Base-by-base conservation (phyloP, 1,140 invertebrate genomes). In the Sitodiplosis mosellana region DNA sequence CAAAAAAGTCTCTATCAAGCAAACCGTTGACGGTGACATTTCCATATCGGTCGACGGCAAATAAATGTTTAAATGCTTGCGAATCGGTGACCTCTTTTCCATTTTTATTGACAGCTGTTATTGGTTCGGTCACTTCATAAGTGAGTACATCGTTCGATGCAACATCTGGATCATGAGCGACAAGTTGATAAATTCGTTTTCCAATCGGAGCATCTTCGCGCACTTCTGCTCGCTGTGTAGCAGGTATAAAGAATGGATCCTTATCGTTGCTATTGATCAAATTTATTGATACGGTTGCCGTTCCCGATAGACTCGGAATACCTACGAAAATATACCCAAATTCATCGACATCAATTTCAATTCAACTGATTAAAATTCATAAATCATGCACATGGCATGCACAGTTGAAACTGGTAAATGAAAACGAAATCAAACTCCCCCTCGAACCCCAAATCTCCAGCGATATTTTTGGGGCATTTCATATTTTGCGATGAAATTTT, bases 181-280 rank as follows among this genome's bases (percentile, higher is more conserved):
- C 69, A 15, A 92, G 57, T 2, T 71, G 77, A 42, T 87, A 74
- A 11, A 94, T 76, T 33, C 80, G 61, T 5, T 76, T 80, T 1
- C 83, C 86, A 1, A 81, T 63, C 1, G 74, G 64, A 1, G 80
- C 82, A 63, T 90, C 83, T 59, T 85, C 83, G 2, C 81, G 78
- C 2, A 78, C 69, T 59, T 87, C 80, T 1, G 84, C 81, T 53
- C 83, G 72, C 60, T 91, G 87, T 2, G 78, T 80, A 36, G 74
- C 63, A 0, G 89, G 89, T 2, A 73, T 75, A 59, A 96, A 92
- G 56, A 80, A 80, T 1, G 91, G 91, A 51, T 78, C 71, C 61
- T 91, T 92, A 58, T 92, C 84, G 60, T 95, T 95, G 22, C 80
- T 85, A 59, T 91, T 87, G 19, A 81, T 72, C 2, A 92, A 74